Evolutionary conservation across 2,113 vertebrate species (phyloP), one percentile per base, ranked within the genome.

Genomic region (Saguinus midas): DNA sequence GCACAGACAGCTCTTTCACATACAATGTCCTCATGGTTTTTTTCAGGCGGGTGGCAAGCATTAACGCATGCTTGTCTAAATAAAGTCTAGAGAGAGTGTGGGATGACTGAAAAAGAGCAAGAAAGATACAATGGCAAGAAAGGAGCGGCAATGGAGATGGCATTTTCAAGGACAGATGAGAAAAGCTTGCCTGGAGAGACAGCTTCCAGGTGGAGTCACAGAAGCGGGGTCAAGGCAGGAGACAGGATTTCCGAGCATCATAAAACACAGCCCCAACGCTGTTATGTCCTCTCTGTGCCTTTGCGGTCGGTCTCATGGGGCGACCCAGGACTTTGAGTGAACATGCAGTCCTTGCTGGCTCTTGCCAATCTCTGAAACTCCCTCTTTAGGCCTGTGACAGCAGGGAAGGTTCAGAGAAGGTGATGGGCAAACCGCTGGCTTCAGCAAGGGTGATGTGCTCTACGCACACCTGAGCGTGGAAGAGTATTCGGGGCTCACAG

Each of bases 1-100:
- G 2, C n/a, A 37, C 27, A 50, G 68, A 18, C 20, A 1, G 7
- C 35, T 32, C 48, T 3, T 6, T 10, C 0, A 21, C 58, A 2
- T 16, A 2, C 0, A 18, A 13, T 72, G 32, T 8, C 3, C 1
- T 25, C 5, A 3, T 0, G 45, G 4, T 1, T 23, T 43, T 40
- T 8, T 40, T 40, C 80, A 20, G 50, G 29, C 78, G 13, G 18
- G 2, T 1, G 18, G 76, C 76, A 8, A 35, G 14, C 27, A 7
- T 6, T 16, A 5, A 11, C 0, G 16, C 37, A 6, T 0, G 1
- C 45, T 43, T 1, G 7, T 45, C 55, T 58, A 52, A 11, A 21
- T 4, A 25, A 6, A 3, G 40, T 21, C 61, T 23, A 27, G 45
- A 2, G 45, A 25, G 0, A 2, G 57, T 35, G 9, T 9, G 6